Conservation (phyloP, 2,113 vertebrate genomes). For the Cacatua alba region DNA sequence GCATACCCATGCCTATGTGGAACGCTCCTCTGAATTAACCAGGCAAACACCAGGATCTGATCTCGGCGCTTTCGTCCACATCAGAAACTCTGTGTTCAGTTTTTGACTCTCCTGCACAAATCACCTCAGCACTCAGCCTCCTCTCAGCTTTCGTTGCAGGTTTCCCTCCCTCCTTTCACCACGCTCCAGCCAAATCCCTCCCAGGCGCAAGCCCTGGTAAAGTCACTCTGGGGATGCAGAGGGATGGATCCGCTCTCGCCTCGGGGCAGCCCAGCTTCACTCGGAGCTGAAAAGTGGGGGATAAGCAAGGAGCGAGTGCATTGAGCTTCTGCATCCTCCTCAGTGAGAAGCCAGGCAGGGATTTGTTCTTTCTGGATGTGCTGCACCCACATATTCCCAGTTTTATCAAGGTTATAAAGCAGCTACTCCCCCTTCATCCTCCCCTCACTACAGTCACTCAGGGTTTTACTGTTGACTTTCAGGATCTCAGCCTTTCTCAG, state of each 20-base stretch:
- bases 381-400: neutral
- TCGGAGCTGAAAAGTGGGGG: neutral
- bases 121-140: neutral
- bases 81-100: neutral
- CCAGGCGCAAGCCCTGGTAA: no score
- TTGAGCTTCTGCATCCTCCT: neutral
- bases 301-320: accelerated
- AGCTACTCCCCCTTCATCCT: neutral
- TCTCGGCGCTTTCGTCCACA: neutral
- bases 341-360: neutral
- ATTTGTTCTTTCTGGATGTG: neutral
- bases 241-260: neutral
- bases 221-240: neutral
- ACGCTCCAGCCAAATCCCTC: neutral
- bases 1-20: accelerated
- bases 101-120: neutral
- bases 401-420: neutral
- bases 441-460: neutral
- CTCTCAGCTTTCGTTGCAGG: neutral
- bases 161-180: neutral
- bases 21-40: neutral
- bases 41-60: neutral
- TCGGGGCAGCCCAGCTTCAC: neutral
- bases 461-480: neutral
- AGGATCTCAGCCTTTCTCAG: neutral